Evolutionary conservation across 2,888 invertebrate species (phyloP).

Genomic region (Temnothorax ravouxi): DNA sequence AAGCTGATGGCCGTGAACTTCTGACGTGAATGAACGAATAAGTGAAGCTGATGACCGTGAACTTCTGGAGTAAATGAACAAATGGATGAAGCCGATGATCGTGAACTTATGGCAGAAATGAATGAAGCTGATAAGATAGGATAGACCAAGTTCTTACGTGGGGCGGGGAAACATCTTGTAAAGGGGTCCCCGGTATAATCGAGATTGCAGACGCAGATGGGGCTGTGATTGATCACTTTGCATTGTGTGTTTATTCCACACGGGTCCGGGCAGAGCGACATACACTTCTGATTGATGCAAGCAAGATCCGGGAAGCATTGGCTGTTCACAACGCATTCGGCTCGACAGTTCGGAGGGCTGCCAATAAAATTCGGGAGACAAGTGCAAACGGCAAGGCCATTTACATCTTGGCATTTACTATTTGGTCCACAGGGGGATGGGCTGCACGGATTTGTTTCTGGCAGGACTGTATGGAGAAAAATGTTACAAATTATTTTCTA

Average conservation of each 20-base stretch:
- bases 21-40: background rate
- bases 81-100: background rate
- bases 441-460: constrained; percentile 82
- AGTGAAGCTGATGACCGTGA: background rate
- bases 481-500: background rate
- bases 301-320: constrained; percentile 94
- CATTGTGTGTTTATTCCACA: constrained; percentile 94
- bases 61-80: background rate
- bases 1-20: background rate
- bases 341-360: constrained; percentile 93
- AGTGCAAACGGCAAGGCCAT: constrained; percentile 93
- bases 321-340: constrained; percentile 92
- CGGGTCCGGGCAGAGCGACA: constrained; percentile 92
- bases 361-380: constrained; percentile 93
- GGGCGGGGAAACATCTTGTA: constrained; percentile 88
- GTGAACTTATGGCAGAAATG: background rate
- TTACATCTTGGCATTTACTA: constrained; percentile 90
- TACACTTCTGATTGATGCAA: constrained; percentile 92
- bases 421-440: constrained; percentile 92
- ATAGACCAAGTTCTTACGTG: constrained; percentile 70
- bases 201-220: constrained; percentile 92
- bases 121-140: constrained; percentile 28
- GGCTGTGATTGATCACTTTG: constrained; percentile 93
- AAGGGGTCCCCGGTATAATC: constrained; percentile 94
- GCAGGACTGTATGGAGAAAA: constrained; percentile 57